Conservation (phyloP, 2,888 invertebrate species). For the Geophilus truncorum region DNA sequence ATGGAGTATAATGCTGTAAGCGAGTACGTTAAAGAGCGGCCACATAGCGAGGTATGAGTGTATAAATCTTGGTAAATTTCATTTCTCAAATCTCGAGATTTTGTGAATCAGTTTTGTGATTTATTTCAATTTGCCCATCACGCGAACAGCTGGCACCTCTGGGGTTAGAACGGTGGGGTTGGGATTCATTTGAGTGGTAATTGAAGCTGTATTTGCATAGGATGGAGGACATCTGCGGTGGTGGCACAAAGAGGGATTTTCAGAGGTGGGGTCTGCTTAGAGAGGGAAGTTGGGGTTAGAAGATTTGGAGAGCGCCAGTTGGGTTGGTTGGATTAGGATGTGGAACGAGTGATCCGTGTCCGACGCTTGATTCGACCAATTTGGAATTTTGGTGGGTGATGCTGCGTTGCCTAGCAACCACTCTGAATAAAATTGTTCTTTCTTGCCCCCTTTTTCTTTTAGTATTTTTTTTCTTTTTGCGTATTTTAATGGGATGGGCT, state of each 20-base stretch:
- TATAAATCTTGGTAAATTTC: no score
- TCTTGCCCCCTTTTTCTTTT: no score
- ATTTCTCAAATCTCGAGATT: no score
- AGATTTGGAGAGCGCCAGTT: no score
- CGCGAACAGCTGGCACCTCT: neutral
- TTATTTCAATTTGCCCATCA: no score
- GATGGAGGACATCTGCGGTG: neutral
- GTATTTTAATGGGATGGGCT: neutral
- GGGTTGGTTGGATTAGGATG: no score
- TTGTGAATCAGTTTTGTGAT: no score
- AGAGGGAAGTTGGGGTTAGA: no score
- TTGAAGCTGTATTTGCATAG: neutral
- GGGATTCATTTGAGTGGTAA: neutral
- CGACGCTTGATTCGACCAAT: neutral
- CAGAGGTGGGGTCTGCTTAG: no score
- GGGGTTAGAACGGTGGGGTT: neutral
- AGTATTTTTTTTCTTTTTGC: neutral
- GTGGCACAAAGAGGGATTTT: neutral
- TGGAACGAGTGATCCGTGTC: constrained; percentile 1
- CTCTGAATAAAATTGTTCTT: neutral
- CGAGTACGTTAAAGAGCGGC: no score
- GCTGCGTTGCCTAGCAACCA: neutral
- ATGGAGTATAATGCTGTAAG: no score
- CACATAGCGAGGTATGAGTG: no score
- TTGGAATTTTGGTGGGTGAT: neutral